Evolutionary conservation across 2,113 vertebrate genomes (phyloP).

Genomic region (Cacatua alba): DNA sequence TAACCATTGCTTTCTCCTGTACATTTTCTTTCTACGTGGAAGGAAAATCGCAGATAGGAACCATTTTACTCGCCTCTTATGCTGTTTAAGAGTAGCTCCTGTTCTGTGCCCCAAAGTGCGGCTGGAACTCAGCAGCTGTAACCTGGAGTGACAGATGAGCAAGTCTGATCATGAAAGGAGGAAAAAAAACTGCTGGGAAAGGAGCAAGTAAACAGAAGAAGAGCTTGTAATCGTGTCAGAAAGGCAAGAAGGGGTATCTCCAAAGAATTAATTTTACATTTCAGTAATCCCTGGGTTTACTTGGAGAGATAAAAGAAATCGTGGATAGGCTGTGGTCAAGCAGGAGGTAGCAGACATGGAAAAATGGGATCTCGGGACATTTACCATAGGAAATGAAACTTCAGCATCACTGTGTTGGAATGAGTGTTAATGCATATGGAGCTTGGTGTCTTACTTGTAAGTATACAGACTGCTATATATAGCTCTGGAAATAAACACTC

Average conservation of each 20-base stretch:
- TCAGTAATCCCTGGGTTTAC: neutral
- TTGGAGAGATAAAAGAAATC: neutral
- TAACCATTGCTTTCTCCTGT: neutral
- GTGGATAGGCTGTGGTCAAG: neutral
- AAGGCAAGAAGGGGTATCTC: neutral
- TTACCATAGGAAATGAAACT: constrained; percentile 11
- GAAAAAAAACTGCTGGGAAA: neutral
- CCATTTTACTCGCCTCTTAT: neutral
- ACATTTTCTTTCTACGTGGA: neutral
- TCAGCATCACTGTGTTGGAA: neutral
- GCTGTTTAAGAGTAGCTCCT: neutral
- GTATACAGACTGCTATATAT: constrained; percentile 1
- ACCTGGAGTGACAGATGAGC: constrained; percentile 39
- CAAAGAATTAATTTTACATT: neutral
- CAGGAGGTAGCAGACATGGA: neutral
- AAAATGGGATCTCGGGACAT: neutral
- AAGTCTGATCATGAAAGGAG: constrained; percentile 50
- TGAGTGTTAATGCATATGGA: neutral
- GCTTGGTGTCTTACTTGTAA: neutral
- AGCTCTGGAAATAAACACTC: constrained; percentile 23
- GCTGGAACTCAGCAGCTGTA: constrained; percentile 19
- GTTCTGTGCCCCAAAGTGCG: neutral
- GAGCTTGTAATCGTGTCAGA: neutral
- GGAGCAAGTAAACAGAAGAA: neutral
- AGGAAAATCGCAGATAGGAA: neutral